Evolutionary conservation across 2,888 invertebrate genomes (phyloP).

Genomic region (Ectobius pallidus): DNA sequence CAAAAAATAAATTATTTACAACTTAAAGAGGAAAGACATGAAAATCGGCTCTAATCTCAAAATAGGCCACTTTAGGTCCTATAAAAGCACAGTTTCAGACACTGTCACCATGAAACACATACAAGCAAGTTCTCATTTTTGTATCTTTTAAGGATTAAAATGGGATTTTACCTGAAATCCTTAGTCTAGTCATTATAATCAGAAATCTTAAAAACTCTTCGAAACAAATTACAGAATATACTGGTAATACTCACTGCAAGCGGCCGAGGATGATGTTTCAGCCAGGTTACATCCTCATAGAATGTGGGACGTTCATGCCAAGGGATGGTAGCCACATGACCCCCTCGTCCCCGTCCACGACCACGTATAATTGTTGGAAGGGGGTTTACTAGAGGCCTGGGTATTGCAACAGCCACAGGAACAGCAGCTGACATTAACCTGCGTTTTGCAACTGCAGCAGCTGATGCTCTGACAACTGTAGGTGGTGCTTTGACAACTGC

Average conservation of each 20-base stretch:
- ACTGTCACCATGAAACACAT: too few species aligned
- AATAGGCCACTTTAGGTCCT: too few species aligned
- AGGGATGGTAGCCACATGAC: not conserved
- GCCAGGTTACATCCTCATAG: slow-evolving; percentile 17
- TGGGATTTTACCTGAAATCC: too few species aligned
- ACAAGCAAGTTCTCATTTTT: too few species aligned
- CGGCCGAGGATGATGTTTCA: slow-evolving; percentile 21
- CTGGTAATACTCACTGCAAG: slow-evolving; percentile 22
- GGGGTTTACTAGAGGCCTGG: not conserved
- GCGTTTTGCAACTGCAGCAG: not conserved
- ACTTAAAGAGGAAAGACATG: too few species aligned
- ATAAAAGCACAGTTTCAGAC: too few species aligned
- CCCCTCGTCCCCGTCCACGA: not conserved
- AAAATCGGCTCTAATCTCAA: too few species aligned
- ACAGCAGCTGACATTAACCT: not conserved
- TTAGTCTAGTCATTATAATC: too few species aligned
- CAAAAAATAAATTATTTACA: too few species aligned
- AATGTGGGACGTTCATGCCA: not conserved
- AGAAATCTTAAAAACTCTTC: too few species aligned
- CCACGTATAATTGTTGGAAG: not conserved
- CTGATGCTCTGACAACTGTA: not conserved
- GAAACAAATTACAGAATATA: too few species aligned
- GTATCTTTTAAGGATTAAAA: too few species aligned
- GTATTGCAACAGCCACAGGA: not conserved
- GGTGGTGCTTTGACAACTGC: not conserved